Percentiles rank a stretch among this genome's conserved stretches.
These are phyloP conservation scores for Cheilinus undulatus DNA, from an alignment of 2,113 vertebrate genomes.

Conservation along the genomic window DNA sequence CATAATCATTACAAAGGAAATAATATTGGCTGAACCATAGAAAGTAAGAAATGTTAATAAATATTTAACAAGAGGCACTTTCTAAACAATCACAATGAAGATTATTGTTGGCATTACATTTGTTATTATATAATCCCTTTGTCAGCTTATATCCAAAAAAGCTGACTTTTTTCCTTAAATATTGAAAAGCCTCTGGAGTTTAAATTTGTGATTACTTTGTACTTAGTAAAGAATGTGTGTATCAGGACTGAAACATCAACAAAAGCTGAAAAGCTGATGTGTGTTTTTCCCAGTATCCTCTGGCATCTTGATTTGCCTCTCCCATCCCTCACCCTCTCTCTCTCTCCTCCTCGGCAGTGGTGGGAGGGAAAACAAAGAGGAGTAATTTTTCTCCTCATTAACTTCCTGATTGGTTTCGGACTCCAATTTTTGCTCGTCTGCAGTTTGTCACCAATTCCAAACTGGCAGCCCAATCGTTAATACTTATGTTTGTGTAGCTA, in stretches of 20 bases:
- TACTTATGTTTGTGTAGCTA: constrained; percentile 99
- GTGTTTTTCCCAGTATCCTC: constrained; percentile 86
- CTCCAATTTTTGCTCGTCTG: constrained; percentile 89
- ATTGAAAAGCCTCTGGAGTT: too few species aligned
- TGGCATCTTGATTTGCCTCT: constrained; percentile 79
- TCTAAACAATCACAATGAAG: too few species aligned
- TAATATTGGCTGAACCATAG: too few species aligned
- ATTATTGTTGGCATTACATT: too few species aligned
- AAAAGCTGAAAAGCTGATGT: constrained; percentile 82
- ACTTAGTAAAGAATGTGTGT: too few species aligned
- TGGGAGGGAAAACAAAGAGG: constrained; percentile 83
- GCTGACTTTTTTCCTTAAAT: too few species aligned
- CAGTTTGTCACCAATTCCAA: constrained; percentile 98
- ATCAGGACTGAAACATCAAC: constrained; percentile 69
- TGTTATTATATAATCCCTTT: too few species aligned
- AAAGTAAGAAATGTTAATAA: too few species aligned
- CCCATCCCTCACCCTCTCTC: constrained; percentile 48
- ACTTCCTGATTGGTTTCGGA: constrained; percentile 99
- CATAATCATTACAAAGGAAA: too few species aligned
- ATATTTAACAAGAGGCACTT: too few species aligned
- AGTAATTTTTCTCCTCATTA: constrained; percentile 99
- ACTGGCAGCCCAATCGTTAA: constrained; percentile 93
- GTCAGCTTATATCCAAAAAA: too few species aligned
- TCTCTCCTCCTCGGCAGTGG: constrained; percentile 65
- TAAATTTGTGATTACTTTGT: too few species aligned